These are phyloP conservation scores for Pachyuromys duprasi DNA, from an alignment of 2,797 vertebrate genomes.

Conservation along the genomic window DNA sequence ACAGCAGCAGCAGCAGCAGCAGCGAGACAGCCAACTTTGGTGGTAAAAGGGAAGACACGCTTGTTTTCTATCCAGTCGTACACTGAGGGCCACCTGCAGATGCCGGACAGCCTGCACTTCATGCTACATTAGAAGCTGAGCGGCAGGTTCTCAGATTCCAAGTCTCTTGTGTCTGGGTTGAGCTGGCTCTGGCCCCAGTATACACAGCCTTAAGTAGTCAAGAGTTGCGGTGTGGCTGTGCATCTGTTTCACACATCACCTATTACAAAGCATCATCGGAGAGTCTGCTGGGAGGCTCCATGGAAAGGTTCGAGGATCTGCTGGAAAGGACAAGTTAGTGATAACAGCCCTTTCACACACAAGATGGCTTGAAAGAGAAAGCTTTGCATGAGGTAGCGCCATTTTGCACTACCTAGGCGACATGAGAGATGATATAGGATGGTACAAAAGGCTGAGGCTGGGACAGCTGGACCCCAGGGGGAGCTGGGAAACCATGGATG, in stretches of 20 bases:
- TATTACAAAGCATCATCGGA: not conserved
- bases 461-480: not conserved
- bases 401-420: not conserved
- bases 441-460: not conserved
- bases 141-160: not conserved
- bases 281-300: not conserved
- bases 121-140: not conserved
- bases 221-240: accelerated
- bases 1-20: no score
- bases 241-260: not conserved
- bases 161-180: not conserved
- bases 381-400: not conserved
- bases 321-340: not conserved
- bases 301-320: not conserved
- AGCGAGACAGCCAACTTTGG: not conserved
- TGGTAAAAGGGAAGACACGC: not conserved
- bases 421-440: not conserved
- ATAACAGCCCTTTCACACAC: not conserved
- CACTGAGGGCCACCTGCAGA: not conserved
- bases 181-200: not conserved
- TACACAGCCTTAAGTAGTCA: not conserved
- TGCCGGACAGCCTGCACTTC: not conserved
- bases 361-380: not conserved
- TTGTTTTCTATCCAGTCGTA: not conserved
- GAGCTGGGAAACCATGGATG: not conserved